phyloP scores from a whole-genome alignment of 2,888 invertebrate genomes.

The Gisinianus flammeolus region DNA sequence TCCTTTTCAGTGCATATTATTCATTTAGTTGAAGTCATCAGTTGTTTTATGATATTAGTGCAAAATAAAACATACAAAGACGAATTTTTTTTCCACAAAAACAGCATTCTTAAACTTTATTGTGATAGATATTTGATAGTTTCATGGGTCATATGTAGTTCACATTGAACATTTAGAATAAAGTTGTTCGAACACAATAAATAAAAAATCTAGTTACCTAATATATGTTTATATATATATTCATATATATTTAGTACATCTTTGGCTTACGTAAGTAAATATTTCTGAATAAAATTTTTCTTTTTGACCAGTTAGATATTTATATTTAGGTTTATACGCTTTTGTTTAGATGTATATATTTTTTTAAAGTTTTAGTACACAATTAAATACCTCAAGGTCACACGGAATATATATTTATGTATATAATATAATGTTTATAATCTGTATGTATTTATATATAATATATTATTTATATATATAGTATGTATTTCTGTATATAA shows the following conservation, averaged over 20 bases:
- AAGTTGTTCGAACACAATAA: constrained; percentile 30
- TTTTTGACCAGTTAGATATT: not conserved
- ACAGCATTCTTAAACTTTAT: constrained; percentile 6
- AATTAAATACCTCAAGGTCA: not conserved
- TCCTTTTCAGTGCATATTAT: too few species aligned
- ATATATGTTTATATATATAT: constrained; percentile 11
- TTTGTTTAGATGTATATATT: too few species aligned
- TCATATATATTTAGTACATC: constrained; percentile 33
- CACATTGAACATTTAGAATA: not conserved
- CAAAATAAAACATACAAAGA: too few species aligned
- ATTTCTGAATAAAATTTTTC: not conserved
- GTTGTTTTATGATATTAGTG: too few species aligned
- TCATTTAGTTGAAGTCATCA: too few species aligned
- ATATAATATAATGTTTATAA: not conserved
- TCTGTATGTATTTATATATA: not conserved
- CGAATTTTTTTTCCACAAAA: not conserved
- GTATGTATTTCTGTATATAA: not conserved
- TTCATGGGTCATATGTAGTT: not conserved
- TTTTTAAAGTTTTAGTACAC: not conserved
- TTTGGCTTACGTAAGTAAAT: constrained; percentile 32
- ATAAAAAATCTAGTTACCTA: constrained; percentile 9
- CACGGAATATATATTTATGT: not conserved
- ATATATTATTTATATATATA: not conserved
- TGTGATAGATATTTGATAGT: constrained; percentile 6
- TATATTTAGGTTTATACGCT: too few species aligned